Conservation (phyloP, 1,140 invertebrate species). For the Brachionus rotundiformis region DNA sequence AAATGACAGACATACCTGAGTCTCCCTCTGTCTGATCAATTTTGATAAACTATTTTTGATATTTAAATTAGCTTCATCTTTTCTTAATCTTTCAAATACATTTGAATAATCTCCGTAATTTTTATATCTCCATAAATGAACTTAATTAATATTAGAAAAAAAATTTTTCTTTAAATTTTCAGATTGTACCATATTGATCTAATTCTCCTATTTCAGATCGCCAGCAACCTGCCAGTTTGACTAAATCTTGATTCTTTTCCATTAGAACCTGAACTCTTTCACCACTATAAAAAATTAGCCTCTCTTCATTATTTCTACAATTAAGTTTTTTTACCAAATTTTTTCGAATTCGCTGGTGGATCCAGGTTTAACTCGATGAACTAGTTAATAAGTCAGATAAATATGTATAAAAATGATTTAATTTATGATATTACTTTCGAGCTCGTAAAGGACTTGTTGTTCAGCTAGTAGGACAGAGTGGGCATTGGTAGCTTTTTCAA, state of each 20-base stretch:
- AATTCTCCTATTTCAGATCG: slow-evolving; percentile 89
- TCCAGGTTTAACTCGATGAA: slow-evolving; percentile 87
- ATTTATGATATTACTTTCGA: slow-evolving; percentile 81
- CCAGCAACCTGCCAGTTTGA: slow-evolving; percentile 67
- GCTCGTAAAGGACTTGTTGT: slow-evolving; percentile 87
- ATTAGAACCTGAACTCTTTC: slow-evolving; percentile 76
- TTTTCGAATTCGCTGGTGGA: slow-evolving; percentile 79
- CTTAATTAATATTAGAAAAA: slow-evolving; percentile 55
- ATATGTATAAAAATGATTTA: no score
- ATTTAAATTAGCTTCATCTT: slow-evolving; percentile 70
- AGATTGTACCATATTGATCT: slow-evolving; percentile 76
- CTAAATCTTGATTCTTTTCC: slow-evolving; percentile 68
- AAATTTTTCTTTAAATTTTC: background rate
- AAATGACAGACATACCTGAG: slow-evolving; percentile 68
- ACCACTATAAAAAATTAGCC: slow-evolving; percentile 69
- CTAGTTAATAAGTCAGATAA: slow-evolving; percentile 59
- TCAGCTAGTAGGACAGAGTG: slow-evolving; percentile 90
- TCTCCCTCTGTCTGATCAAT: slow-evolving; percentile 26
- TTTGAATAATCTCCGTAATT: slow-evolving; percentile 84
- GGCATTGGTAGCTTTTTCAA: slow-evolving; percentile 89
- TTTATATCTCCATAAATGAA: slow-evolving; percentile 89
- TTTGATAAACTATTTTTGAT: background rate
- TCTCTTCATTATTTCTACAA: background rate
- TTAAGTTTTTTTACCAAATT: slow-evolving; percentile 76
- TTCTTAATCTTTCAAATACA: slow-evolving; percentile 73